These are phyloP conservation scores for Notarius quadriscutis DNA, from an alignment of 2,113 vertebrate genomes.

Conservation along the genomic window DNA sequence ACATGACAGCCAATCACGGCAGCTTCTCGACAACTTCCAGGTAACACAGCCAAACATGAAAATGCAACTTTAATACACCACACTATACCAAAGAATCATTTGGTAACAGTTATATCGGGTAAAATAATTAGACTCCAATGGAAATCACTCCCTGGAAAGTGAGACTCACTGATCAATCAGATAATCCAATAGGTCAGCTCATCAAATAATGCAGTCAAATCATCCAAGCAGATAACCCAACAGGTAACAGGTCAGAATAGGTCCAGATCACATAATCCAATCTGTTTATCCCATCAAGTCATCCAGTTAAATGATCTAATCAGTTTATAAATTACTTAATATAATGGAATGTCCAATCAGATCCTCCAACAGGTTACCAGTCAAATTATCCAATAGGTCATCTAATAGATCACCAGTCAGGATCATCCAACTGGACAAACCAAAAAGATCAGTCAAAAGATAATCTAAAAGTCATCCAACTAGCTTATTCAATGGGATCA, in stretches of 20 bases:
- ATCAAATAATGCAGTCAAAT: no score
- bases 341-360: neutral
- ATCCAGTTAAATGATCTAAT: neutral
- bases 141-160: neutral
- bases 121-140: neutral
- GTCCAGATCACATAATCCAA: neutral
- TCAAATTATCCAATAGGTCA: neutral
- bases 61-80: neutral
- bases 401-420: neutral
- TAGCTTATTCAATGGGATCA: neutral
- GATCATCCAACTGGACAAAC: neutral
- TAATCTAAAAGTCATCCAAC: neutral
- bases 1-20: conserved; percentile 67
- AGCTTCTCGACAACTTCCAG: conserved; percentile 71
- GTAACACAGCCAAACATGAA: conserved; percentile 45
- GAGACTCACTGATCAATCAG: neutral
- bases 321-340: neutral
- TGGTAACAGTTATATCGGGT: neutral
- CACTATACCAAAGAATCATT: neutral
- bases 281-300: neutral
- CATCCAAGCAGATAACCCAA: neutral
- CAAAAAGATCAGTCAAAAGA: neutral
- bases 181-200: no score
- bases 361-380: neutral
- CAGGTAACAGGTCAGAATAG: no score